Evolutionary conservation across 2,113 vertebrate genomes (phyloP).

Genomic region (Oncorhynchus keta): DNA sequence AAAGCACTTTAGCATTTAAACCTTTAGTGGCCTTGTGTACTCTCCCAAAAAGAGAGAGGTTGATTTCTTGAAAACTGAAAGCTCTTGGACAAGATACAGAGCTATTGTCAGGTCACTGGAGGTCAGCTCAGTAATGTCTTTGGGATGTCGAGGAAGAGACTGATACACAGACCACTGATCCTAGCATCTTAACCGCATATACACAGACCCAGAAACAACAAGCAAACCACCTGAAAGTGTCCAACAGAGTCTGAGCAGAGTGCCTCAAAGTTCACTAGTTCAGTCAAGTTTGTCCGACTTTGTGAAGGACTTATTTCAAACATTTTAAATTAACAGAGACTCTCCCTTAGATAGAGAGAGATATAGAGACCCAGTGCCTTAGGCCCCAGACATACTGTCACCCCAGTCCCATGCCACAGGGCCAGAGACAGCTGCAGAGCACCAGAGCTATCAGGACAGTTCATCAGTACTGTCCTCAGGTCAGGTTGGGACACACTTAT

Average conservation of each 20-base stretch:
- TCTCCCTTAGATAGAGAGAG: no score
- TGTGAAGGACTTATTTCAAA: no score
- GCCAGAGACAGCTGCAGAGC: neutral
- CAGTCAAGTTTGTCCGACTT: no score
- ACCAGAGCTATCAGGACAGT: no score
- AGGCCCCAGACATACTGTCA: no score
- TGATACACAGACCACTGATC: conserved; percentile 32
- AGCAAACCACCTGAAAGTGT: no score
- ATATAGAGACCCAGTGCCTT: no score
- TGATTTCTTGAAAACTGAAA: conserved; percentile 15
- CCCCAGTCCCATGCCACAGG: neutral
- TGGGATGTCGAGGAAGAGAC: conserved; percentile 44
- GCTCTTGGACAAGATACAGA: conserved; percentile 17
- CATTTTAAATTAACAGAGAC: no score
- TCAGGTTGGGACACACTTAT: conserved; percentile 3
- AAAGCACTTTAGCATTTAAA: no score
- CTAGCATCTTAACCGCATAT: neutral
- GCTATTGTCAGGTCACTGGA: conserved; percentile 32
- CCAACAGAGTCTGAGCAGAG: no score
- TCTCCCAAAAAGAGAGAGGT: conserved; percentile 3
- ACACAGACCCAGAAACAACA: neutral
- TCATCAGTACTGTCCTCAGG: neutral
- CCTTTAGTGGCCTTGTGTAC: neutral
- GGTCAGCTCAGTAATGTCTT: conserved; percentile 54
- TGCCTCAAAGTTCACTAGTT: no score